A percentile compares a stretch with the other conserved stretches of the same genome.
phyloP scores from a whole-genome alignment of 2,797 vertebrate genomes.

The Clamator glandarius region DNA sequence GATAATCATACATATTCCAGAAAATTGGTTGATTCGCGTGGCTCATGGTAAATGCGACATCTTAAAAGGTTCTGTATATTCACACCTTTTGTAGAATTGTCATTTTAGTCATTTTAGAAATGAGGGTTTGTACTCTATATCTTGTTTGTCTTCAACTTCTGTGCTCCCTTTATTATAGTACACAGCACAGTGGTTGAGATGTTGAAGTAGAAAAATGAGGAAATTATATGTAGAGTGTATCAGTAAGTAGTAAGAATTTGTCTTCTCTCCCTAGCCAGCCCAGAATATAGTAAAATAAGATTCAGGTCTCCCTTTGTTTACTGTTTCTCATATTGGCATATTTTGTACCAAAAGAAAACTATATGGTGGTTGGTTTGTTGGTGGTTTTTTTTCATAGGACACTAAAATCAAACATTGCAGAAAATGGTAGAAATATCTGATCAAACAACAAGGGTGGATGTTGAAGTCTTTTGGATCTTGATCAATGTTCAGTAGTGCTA shows the following conservation, averaged over 20 bases:
- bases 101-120: constrained; percentile 56
- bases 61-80: constrained; percentile 40
- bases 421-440: constrained; percentile 35
- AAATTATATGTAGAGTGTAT: constrained; percentile 30
- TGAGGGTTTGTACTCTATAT: constrained; percentile 48
- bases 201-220: constrained; percentile 58
- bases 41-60: constrained; percentile 28
- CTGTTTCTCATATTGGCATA: background rate
- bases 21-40: background rate
- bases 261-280: constrained; percentile 36
- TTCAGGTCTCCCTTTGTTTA: constrained; percentile 23
- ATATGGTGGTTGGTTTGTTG: background rate
- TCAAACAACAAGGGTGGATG: constrained; percentile 16
- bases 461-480: constrained; percentile 13
- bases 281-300: constrained; percentile 37
- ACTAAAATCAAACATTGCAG: background rate
- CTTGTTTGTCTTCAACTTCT: constrained; percentile 39
- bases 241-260: constrained; percentile 40
- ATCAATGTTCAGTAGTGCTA: constrained; percentile 33
- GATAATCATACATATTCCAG: background rate
- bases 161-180: constrained; percentile 43
- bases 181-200: constrained; percentile 35
- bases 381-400: background rate
- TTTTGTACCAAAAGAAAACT: constrained; percentile 5
- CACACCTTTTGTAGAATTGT: constrained; percentile 33